Conservation (phyloP, 2,888 invertebrate species). For the Micropterix aruncella region DNA sequence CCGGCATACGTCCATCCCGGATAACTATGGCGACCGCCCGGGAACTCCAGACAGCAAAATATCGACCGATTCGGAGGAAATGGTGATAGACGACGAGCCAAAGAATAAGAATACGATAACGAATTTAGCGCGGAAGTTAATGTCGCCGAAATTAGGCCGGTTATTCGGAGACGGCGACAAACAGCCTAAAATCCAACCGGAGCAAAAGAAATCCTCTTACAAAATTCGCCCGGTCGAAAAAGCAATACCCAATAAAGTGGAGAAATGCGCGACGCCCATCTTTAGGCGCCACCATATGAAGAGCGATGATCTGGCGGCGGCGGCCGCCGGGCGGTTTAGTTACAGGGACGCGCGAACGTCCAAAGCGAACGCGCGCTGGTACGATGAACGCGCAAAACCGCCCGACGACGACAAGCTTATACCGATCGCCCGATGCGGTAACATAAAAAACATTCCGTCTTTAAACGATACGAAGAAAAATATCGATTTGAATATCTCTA, state of each 20-base stretch:
- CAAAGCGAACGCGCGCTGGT: conserved; percentile 15
- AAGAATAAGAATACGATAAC: conserved; percentile 5
- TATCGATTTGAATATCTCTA: conserved; percentile 21
- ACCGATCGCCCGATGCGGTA: conserved; percentile 9
- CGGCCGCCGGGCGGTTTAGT: conserved; percentile 29
- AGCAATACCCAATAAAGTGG: conserved; percentile 14
- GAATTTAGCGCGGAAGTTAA: conserved; percentile 24
- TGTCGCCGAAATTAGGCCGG: conserved; percentile 31
- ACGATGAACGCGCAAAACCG: conserved; percentile 12
- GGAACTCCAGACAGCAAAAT: conserved; percentile 14
- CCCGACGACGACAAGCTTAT: not conserved
- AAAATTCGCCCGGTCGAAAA: not conserved
- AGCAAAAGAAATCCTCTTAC: not conserved
- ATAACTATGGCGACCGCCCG: conserved; percentile 16
- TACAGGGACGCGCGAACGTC: conserved; percentile 22
- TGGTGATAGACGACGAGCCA: not conserved
- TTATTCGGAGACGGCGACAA: conserved; percentile 24
- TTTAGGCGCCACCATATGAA: conserved; percentile 27
- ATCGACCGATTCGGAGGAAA: conserved; percentile 16
- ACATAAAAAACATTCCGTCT: conserved; percentile 12
- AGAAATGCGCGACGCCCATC: conserved; percentile 35
- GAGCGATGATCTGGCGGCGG: conserved; percentile 6
- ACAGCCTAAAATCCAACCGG: conserved; percentile 27
- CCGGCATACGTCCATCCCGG: conserved; percentile 24
- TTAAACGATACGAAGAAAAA: conserved; percentile 4